Evolutionary conservation across 2,888 invertebrate species (phyloP).

Genomic region (Dynastes tityus): DNA sequence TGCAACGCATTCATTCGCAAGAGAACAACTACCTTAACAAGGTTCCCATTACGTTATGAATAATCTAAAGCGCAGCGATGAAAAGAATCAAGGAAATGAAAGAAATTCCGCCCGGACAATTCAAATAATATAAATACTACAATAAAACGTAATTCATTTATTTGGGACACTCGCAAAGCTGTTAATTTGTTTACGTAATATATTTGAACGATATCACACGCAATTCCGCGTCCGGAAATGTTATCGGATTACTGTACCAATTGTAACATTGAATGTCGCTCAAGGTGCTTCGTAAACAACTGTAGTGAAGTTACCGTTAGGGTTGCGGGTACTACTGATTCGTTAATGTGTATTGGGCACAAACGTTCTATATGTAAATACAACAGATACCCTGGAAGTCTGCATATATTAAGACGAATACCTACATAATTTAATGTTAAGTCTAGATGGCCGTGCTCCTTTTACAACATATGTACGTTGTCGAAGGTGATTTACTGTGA

Average conservation of each 20-base stretch:
- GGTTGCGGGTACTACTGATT: not conserved
- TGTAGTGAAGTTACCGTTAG: conserved; percentile 16
- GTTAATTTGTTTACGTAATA: not conserved
- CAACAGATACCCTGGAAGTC: not conserved
- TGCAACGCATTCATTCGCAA: not conserved
- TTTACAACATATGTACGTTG: too few relatives aligned
- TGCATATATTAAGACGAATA: conserved; percentile 4
- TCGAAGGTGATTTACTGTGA: too few relatives aligned
- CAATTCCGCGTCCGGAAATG: conserved; percentile 3
- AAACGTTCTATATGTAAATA: not conserved
- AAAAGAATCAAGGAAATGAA: too few relatives aligned
- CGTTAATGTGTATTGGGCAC: conserved; percentile 17
- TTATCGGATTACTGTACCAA: conserved; percentile 3
- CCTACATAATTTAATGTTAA: too few relatives aligned
- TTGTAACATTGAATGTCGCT: conserved; percentile 13
- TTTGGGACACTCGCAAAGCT: too few relatives aligned
- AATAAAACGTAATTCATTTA: too few relatives aligned
- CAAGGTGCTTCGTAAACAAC: conserved; percentile 6
- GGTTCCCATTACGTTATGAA: too few relatives aligned
- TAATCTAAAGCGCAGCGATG: too few relatives aligned
- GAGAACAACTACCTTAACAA: too few relatives aligned
- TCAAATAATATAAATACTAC: too few relatives aligned
- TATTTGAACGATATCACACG: not conserved
- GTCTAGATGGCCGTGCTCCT: too few relatives aligned
- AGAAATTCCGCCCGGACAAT: too few relatives aligned